Evolutionary conservation across 2,113 vertebrate genomes (phyloP), one percentile per base, ranked within the genome.

Genomic region (Apteryx owenii): DNA sequence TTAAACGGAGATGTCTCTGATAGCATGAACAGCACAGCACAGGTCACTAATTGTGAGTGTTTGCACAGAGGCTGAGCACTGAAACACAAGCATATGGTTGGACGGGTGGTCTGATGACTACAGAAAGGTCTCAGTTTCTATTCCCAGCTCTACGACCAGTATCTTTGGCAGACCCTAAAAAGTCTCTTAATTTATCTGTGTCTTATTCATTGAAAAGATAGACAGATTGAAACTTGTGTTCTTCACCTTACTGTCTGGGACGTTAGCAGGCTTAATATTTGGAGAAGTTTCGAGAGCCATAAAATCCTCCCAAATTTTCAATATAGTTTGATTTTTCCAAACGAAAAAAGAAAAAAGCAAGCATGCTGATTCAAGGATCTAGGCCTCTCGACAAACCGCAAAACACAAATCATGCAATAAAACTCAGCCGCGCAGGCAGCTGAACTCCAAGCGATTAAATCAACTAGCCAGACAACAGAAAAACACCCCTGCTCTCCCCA

Each of bases 391-490:
- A 95, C 58, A 89, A 89, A 56, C 75, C 89, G 90, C 50, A 50
- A 50, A 64, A 80, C 81, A 95, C 91, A 96, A 94, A 91, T 91
- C 81, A 83, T 36, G 79, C 66, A 70, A 68, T 77, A 82, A 97
- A 95, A 88, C 26, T 62, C 38, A 1, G 81, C 78, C 7, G 0
- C 71, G 91, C 62, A 65, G 36, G 56, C 94, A 85, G 89, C 81
- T 85, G 91, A 96, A 85, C 86, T 89, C 66, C 62, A 33, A n/a
- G 84, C 70, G 80, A 96, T 89, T 96, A 72, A 89, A 93, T 92
- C 87, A 81, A 89, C 48, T 22, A 85, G 50, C 29, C 84, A 95
- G 87, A 95, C 86, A 97, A 91, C 33, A 91, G 70, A 88, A 94
- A 93, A 92, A 70, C 81, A 85, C 42, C 51, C 86, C 42, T 38